phyloP scores from a whole-genome alignment of 2,113 vertebrate genomes.

The Ceyx cyanopectus region DNA sequence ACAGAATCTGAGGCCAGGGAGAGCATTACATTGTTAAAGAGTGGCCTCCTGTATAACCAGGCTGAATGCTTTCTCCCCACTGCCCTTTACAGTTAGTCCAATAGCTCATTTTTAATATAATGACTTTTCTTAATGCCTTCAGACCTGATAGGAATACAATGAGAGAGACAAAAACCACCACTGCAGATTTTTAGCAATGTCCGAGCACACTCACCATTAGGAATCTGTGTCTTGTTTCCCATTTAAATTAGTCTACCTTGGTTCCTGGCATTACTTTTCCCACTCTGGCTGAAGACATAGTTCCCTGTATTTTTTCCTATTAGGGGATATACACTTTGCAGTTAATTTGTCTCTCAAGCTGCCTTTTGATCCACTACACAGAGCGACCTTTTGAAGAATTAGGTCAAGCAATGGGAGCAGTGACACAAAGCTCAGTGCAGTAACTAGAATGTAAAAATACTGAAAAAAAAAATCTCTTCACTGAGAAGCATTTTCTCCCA shows the following conservation, averaged over 20 bases:
- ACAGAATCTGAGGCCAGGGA: not conserved
- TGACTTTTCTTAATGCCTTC: not conserved
- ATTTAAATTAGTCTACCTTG: not conserved
- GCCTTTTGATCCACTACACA: not conserved
- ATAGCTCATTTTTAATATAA: not conserved
- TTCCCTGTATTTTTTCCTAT: not conserved
- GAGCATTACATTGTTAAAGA: not conserved
- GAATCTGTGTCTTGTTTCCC: not conserved
- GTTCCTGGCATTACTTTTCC: not conserved
- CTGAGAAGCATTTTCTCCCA: not conserved
- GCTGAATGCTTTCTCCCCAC: not conserved
- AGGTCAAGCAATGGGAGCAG: not conserved
- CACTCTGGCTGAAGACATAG: not conserved
- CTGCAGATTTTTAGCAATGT: not conserved
- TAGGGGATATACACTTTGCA: not conserved
- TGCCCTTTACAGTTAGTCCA: not conserved
- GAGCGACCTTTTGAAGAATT: conserved; percentile 10
- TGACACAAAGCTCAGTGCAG: not conserved
- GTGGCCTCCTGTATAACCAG: not conserved
- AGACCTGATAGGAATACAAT: not conserved
- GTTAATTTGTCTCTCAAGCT: not conserved
- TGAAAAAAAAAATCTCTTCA: not conserved
- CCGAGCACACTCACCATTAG: not conserved
- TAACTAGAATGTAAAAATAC: conserved; percentile 1
- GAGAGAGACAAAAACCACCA: not conserved